Percentiles rank a stretch among this genome's conserved stretches.
Evolutionary conservation across 2,888 invertebrate species (phyloP).

Genomic region (Pollenia amentaria): DNA sequence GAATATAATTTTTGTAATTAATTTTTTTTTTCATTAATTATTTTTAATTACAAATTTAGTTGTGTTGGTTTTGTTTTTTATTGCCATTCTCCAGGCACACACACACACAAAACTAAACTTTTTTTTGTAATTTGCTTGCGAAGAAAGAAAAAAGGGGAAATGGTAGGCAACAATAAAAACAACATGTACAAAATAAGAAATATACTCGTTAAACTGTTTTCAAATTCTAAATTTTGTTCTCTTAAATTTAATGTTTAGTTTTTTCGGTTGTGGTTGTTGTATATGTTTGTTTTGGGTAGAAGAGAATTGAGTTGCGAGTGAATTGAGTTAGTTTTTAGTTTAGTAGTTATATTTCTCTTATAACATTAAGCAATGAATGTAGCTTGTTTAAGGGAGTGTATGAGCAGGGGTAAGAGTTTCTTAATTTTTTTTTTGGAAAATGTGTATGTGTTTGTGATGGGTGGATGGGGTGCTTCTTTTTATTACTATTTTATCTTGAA

Average conservation of each 20-base stretch:
- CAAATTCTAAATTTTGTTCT: slow-evolving; percentile 30
- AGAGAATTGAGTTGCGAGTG: slow-evolving; percentile 44
- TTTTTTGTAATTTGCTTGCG: not conserved
- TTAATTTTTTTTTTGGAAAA: slow-evolving; percentile 23
- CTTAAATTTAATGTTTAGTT: slow-evolving; percentile 31
- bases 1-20: slow-evolving; percentile 1
- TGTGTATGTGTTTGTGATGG: not conserved
- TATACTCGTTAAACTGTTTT: not conserved
- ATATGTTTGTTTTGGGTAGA: not conserved
- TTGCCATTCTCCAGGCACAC: slow-evolving; percentile 17
- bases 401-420: slow-evolving; percentile 23
- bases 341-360: slow-evolving; percentile 32
- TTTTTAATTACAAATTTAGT: slow-evolving; percentile 3
- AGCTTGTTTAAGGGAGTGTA: not conserved
- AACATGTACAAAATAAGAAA: not conserved
- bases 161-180: not conserved
- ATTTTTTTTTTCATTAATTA: not conserved
- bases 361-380: not conserved
- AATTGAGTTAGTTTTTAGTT: slow-evolving; percentile 49
- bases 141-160: slow-evolving; percentile 31
- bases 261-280: not conserved
- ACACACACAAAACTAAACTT: no score
- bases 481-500: slow-evolving; percentile 32
- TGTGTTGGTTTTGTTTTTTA: slow-evolving; percentile 2
- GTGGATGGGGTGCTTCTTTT: slow-evolving; percentile 39